Conservation (phyloP, 2,113 vertebrate species). For the Charina bottae region DNA sequence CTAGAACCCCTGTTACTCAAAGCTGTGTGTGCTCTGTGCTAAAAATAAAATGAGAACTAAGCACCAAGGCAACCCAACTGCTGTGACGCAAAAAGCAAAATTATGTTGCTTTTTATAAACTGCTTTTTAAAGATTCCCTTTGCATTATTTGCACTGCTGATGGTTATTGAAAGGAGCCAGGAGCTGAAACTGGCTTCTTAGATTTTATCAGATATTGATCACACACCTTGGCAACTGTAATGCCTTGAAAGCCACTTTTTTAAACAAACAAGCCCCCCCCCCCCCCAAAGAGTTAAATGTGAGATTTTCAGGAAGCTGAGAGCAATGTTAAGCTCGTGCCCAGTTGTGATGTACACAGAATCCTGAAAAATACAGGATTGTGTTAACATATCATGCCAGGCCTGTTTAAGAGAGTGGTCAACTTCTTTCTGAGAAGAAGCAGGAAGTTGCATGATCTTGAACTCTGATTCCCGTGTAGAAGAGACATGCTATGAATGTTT, state of each 20-base stretch:
- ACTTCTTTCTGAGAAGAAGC: neutral
- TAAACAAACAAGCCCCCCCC: neutral
- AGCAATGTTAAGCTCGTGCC: neutral
- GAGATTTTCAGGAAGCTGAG: neutral
- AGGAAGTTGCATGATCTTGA: neutral
- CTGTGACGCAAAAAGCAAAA: slow-evolving; percentile 2
- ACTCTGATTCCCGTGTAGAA: neutral
- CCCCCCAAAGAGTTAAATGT: neutral
- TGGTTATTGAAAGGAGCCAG: neutral
- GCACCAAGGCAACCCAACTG: slow-evolving; percentile 2
- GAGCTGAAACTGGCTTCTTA: neutral
- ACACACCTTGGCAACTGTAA: neutral
- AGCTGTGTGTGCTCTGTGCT: neutral
- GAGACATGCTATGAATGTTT: neutral
- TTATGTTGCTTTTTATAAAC: neutral
- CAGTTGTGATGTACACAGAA: neutral
- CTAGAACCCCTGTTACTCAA: neutral
- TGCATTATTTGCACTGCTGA: neutral
- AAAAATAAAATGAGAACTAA: neutral
- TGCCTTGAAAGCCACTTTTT: neutral
- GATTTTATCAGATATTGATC: neutral
- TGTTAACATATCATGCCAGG: neutral
- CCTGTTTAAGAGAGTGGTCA: neutral
- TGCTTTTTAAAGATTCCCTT: neutral
- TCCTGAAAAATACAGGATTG: neutral